Percentiles rank a stretch among this genome's conserved stretches.
phyloP scores from a whole-genome alignment of 2,113 vertebrate genomes.

The Poecilia latipinna region DNA sequence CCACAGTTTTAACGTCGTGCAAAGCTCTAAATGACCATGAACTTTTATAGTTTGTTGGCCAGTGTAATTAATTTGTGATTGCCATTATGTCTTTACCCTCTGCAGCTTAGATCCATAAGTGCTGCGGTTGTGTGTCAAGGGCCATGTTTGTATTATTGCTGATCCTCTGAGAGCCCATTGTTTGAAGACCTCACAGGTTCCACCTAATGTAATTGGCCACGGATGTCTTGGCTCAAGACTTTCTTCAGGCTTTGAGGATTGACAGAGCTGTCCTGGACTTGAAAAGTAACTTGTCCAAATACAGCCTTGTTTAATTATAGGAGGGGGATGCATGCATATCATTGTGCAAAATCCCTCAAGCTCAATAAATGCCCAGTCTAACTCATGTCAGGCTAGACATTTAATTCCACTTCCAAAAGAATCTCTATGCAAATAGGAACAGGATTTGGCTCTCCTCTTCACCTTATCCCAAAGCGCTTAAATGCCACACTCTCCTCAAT shows the following conservation, averaged over 20 bases:
- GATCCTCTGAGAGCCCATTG: slow-evolving; percentile 67
- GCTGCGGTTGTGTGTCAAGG: slow-evolving; percentile 53
- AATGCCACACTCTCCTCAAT: slow-evolving; percentile 60
- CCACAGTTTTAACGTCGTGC: neutral
- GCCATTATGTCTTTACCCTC: slow-evolving; percentile 43
- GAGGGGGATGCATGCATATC: slow-evolving; percentile 66
- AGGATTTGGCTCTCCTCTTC: slow-evolving; percentile 70
- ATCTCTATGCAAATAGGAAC: slow-evolving; percentile 75
- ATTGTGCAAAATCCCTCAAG: slow-evolving; percentile 42
- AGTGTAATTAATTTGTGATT: slow-evolving; percentile 46
- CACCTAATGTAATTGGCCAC: slow-evolving; percentile 63
- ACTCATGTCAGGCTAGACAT: slow-evolving; percentile 60
- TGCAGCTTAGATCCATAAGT: slow-evolving; percentile 45
- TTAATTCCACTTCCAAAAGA: slow-evolving; percentile 61
- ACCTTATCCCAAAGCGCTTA: slow-evolving; percentile 69
- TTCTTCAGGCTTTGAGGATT: slow-evolving; percentile 60
- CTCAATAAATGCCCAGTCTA: slow-evolving; percentile 55
- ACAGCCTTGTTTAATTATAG: slow-evolving; percentile 77
- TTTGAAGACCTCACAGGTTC: slow-evolving; percentile 72
- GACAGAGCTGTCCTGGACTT: slow-evolving; percentile 61
- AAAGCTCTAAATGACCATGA: slow-evolving; percentile 16
- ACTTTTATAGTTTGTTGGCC: slow-evolving; percentile 15
- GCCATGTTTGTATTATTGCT: slow-evolving; percentile 72
- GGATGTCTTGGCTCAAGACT: slow-evolving; percentile 63
- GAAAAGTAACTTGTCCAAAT: slow-evolving; percentile 71